Percentiles rank a stretch among this genome's conserved stretches.
These are phyloP conservation scores for Drosophila sordidula DNA, from an alignment of 2,888 invertebrate genomes.

Conservation along the genomic window DNA sequence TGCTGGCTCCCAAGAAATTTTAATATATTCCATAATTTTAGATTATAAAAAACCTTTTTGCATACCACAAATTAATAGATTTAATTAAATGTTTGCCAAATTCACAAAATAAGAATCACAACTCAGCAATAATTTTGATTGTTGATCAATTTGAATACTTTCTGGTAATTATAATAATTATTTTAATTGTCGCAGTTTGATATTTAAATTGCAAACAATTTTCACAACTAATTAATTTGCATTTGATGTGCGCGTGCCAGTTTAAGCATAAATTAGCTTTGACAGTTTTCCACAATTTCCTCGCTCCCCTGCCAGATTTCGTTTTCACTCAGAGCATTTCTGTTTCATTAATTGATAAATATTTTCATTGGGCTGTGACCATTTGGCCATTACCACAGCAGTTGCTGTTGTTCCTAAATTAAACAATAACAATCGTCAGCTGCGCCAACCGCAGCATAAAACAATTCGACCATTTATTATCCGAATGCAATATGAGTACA, in stretches of 20 bases:
- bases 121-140: neutral
- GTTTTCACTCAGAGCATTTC: slow-evolving; percentile 12
- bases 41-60: too few relatives aligned
- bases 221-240: slow-evolving; percentile 29
- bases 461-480: neutral
- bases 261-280: slow-evolving; percentile 45
- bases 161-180: slow-evolving; percentile 5
- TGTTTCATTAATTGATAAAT: slow-evolving; percentile 61
- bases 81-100: too few relatives aligned
- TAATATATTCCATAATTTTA: too few relatives aligned
- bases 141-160: slow-evolving; percentile 11
- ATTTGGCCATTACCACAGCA: slow-evolving; percentile 13
- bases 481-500: slow-evolving; percentile 3
- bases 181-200: slow-evolving; percentile 6
- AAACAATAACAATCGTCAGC: slow-evolving; percentile 55
- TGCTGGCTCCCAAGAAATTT: too few relatives aligned
- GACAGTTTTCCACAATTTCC: slow-evolving; percentile 18
- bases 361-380: slow-evolving; percentile 48
- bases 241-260: slow-evolving; percentile 39
- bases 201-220: slow-evolving; percentile 15
- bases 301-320: neutral
- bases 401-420: slow-evolving; percentile 29
- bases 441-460: slow-evolving; percentile 35
- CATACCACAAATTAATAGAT: too few relatives aligned
- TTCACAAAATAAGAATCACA: too few relatives aligned